phyloP scores from a whole-genome alignment of 2,888 invertebrate genomes.

The Pandemis cinnamomeana region DNA sequence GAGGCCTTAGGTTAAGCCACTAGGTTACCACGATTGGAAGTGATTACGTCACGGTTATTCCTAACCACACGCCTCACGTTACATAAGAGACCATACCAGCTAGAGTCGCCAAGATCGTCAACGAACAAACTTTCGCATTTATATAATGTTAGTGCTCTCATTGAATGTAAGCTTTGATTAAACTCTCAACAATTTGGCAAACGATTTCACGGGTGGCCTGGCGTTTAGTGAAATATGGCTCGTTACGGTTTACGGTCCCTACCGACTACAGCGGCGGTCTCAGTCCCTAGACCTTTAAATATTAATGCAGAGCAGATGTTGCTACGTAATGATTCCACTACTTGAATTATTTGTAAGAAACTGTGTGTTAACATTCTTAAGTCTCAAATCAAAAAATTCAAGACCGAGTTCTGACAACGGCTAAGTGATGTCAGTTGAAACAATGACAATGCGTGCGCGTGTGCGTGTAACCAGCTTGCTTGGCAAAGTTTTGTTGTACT shows the following conservation, averaged over 20 bases:
- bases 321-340: conserved; percentile 13
- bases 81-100: background rate
- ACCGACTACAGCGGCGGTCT: conserved; percentile 8
- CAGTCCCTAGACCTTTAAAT: conserved; percentile 28
- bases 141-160: background rate
- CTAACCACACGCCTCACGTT: no score
- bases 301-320: conserved; percentile 35
- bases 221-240: conserved; percentile 34
- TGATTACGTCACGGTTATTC: no score
- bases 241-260: conserved; percentile 22
- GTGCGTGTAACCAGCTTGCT: no score
- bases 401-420: no score
- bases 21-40: no score
- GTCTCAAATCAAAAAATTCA: background rate
- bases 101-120: background rate
- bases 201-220: conserved; percentile 19
- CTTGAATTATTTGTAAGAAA: conserved; percentile 21
- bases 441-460: no score
- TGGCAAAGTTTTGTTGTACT: no score
- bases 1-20: no score
- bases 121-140: conserved; percentile 1
- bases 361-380: background rate
- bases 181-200: conserved; percentile 31
- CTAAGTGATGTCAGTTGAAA: no score
- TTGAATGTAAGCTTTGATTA: conserved; percentile 28